Percentiles rank a stretch among this genome's conserved stretches.
Evolutionary conservation across 2,797 vertebrate species (phyloP).

Genomic region (Aselliscus stoliczkanus): DNA sequence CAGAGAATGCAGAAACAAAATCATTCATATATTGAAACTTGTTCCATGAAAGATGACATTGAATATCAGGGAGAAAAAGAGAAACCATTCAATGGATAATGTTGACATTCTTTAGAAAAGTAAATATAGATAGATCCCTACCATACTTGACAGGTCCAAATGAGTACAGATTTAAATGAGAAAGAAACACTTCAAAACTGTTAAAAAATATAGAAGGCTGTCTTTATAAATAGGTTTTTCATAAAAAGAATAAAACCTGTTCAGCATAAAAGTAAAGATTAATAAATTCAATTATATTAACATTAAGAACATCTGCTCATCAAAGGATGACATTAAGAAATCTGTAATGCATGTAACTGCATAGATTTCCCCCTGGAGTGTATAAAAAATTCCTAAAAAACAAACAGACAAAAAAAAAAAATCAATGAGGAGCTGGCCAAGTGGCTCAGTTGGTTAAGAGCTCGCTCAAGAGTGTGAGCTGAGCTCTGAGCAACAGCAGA

Average conservation of each 20-base stretch:
- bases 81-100: not conserved
- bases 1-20: not conserved
- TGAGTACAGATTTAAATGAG: not conserved
- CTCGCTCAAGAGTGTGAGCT: too few relatives aligned
- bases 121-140: not conserved
- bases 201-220: not conserved
- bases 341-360: not conserved
- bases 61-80: not conserved
- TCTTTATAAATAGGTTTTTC: not conserved
- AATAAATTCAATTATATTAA: not conserved
- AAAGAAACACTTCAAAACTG: not conserved
- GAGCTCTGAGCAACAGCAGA: too few relatives aligned
- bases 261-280: not conserved
- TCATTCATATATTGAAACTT: not conserved
- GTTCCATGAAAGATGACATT: not conserved
- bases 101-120: not conserved
- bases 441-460: too few relatives aligned
- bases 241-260: not conserved
- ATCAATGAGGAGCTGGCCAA: too few relatives aligned
- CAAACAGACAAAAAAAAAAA: not conserved
- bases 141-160: not conserved
- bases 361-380: not conserved
- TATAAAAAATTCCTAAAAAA: not conserved
- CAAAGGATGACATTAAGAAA: not conserved
- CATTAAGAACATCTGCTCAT: not conserved